Base-by-base conservation (phyloP, 1,140 invertebrate genomes). In the Drosophila bifasciata region DNA sequence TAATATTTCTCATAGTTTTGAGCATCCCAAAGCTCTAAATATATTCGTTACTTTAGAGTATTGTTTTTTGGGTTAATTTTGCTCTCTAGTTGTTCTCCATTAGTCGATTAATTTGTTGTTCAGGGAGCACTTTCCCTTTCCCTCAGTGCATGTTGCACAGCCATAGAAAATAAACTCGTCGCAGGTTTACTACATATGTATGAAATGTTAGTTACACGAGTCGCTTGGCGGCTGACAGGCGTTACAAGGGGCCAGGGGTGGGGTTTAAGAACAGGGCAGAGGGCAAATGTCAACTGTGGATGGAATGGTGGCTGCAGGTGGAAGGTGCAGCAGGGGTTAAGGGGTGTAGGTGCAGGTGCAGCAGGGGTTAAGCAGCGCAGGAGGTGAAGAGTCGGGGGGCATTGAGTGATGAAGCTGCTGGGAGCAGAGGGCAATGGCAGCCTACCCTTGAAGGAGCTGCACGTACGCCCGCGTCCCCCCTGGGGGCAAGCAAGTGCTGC, bases 161-260 rank as follows among this genome's bases (percentile, higher is more conserved):
- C 11, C 11, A 36, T 36, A 4, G 32, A 36, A 13, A 36, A n/a
- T n/a, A n/a, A n/a, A n/a, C n/a, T 13, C 1, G 11, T 50, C 16
- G 23, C 48, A 62, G 46, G n/a, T n/a, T 40, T 50, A 49, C 46
- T 36, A 16, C 16, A 45, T 40, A 51, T 59, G 40, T 64, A 64
- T 64, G 70, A 74, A 71, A 40, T 74, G 70, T 56, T 66, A 73
- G 68, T 51, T 49, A 32, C 58, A 63, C 44, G 57, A 73, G 68
- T 63, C 61, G 70, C 68, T 46, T 0, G 28, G 8, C 13, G 41
- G 41, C 51, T 53, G 51, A 41, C 57, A 46, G 64, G 15, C 39
- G 39, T n/a, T n/a, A n/a, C 23, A 43, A 8, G 46, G 53, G 32
- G 19, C 8, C 16, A n/a, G n/a, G n/a, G n/a, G n/a, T n/a, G n/a